Evolutionary conservation across 2,888 invertebrate genomes (phyloP).

Genomic region (Pardosa pseudoannulata): DNA sequence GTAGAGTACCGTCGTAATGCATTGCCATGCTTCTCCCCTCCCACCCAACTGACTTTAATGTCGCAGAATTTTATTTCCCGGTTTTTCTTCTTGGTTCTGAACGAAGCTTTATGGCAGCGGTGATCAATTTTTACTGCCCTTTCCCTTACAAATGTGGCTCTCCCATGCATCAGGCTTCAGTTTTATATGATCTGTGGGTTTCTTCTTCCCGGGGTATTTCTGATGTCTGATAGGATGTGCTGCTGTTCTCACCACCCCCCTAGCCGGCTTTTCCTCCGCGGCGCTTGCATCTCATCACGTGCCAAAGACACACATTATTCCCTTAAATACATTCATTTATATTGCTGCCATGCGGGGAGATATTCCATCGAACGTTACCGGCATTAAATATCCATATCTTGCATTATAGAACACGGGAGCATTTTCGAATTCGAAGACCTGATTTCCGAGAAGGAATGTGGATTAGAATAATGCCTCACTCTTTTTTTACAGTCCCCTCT

Average conservation of each 20-base stretch:
- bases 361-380: conserved; percentile 15
- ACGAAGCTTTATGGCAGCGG: conserved; percentile 8
- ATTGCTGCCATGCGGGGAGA: conserved; percentile 17
- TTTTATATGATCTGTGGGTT: neutral
- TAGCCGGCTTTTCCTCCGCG: neutral
- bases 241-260: neutral
- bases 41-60: conserved; percentile 20
- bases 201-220: neutral
- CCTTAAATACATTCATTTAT: conserved; percentile 27
- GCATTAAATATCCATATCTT: conserved; percentile 58
- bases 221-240: neutral
- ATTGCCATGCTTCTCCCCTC: conserved; percentile 15
- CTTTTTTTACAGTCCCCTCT: neutral
- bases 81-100: neutral
- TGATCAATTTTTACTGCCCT: conserved; percentile 20
- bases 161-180: conserved; percentile 3
- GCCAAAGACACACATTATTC: conserved; percentile 43
- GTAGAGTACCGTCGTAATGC: conserved; percentile 6
- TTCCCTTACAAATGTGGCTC: neutral
- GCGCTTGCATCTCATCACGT: conserved; percentile 43
- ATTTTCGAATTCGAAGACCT: neutral
- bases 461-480: neutral
- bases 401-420: neutral
- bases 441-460: neutral
- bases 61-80: neutral